phyloP scores from a whole-genome alignment of 2,888 invertebrate species.

The Philonicus albiceps region DNA sequence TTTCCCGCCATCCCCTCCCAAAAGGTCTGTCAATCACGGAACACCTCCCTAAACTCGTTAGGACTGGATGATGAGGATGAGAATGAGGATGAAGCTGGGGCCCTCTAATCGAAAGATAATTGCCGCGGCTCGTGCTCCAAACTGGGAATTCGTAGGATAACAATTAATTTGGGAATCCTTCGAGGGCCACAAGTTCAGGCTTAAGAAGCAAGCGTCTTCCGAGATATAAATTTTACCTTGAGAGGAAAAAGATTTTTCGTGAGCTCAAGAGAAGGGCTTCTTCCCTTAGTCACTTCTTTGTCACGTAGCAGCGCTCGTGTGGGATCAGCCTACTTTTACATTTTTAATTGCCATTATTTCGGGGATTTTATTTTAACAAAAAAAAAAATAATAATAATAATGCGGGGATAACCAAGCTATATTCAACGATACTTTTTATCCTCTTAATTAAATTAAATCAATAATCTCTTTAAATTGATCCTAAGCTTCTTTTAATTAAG shows the following conservation, averaged over 20 bases:
- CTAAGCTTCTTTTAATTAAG: not conserved
- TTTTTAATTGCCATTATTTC: not conserved
- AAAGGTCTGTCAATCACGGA: slow-evolving; percentile 29
- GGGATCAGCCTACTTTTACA: not conserved
- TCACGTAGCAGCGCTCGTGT: not conserved
- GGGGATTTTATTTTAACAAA: not conserved
- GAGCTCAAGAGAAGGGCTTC: not conserved
- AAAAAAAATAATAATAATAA: not conserved
- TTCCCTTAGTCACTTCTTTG: not conserved
- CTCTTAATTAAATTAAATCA: not conserved
- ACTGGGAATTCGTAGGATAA: slow-evolving; percentile 17
- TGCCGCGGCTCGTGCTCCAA: not conserved
- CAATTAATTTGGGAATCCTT: slow-evolving; percentile 20
- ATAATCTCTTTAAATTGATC: not conserved
- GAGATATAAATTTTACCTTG: not conserved
- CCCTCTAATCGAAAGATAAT: slow-evolving; percentile 35
- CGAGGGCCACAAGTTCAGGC: not conserved
- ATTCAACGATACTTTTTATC: not conserved
- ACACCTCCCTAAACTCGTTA: slow-evolving; percentile 7
- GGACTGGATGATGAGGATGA: not conserved
- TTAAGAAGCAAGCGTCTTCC: not conserved
- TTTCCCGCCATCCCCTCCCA: not conserved
- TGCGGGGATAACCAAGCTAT: not conserved
- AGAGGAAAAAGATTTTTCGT: not conserved
- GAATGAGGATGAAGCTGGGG: not conserved